These are phyloP conservation scores for Heliconius hewitsoni DNA, from an alignment of 1,140 invertebrate species.

Conservation along the genomic window DNA sequence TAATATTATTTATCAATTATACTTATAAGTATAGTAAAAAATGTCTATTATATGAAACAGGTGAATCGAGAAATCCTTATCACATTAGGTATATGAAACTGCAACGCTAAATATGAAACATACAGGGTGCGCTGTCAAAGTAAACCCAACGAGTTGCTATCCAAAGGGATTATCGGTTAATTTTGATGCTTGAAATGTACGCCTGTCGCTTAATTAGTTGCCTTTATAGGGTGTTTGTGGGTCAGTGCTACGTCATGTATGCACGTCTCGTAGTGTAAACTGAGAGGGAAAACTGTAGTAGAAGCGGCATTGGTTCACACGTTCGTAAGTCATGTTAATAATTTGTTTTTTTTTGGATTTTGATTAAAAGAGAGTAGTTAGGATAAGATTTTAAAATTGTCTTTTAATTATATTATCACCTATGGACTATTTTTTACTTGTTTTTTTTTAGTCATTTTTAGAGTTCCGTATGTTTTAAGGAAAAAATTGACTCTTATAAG, in stretches of 20 bases:
- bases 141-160: slow-evolving; percentile 25
- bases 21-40: not conserved
- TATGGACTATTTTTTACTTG: no score
- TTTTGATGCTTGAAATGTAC: slow-evolving; percentile 48
- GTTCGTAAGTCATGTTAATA: not conserved
- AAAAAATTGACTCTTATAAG: no score
- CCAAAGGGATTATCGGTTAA: slow-evolving; percentile 56
- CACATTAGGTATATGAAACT: not conserved
- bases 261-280: slow-evolving; percentile 25
- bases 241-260: slow-evolving; percentile 42
- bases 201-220: slow-evolving; percentile 64
- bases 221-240: slow-evolving; percentile 64
- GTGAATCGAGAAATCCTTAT: not conserved
- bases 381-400: no score
- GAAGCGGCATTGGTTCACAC: not conserved
- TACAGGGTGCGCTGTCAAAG: slow-evolving; percentile 6
- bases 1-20: no score
- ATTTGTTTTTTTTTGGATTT: no score
- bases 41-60: not conserved
- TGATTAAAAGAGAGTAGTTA: no score
- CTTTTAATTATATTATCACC: no score
- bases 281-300: not conserved
- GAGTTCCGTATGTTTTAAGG: no score
- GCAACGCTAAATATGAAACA: not conserved
- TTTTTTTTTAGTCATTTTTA: no score